Conservation (phyloP, 2,797 vertebrate genomes). For the Lepidocolaptes lacrymiger region DNA sequence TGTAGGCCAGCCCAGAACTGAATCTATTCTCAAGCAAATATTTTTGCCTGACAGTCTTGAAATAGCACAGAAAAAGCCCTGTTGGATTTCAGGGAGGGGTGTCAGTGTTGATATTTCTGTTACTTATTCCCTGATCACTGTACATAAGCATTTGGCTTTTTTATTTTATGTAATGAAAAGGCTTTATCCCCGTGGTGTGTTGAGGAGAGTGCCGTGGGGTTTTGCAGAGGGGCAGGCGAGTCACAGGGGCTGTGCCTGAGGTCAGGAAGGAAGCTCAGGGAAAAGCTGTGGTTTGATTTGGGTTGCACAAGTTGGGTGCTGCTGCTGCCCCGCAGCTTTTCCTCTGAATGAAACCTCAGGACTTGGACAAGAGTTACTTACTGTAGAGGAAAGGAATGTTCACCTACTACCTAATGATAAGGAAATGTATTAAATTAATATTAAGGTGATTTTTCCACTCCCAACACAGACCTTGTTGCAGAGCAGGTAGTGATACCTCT, state of each 20-base stretch:
- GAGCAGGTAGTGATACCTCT: neutral
- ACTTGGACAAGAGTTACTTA: neutral
- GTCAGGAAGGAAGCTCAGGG: neutral
- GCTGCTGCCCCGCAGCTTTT: neutral
- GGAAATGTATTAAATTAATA: neutral
- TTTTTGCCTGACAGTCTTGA: neutral
- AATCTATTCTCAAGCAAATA: neutral
- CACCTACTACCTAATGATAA: neutral
- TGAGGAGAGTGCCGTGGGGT: neutral
- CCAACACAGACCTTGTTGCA: neutral
- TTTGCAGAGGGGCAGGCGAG: neutral
- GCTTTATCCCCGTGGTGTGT: neutral
- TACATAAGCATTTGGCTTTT: neutral
- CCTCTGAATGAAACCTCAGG: neutral
- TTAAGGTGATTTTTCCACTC: neutral
- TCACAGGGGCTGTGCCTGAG: neutral
- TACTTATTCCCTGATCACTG: neutral
- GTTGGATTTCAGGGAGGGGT: neutral
- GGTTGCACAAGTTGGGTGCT: neutral
- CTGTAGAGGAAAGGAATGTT: neutral
- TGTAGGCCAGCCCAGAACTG: neutral
- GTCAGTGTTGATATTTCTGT: neutral
- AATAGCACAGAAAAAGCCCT: neutral
- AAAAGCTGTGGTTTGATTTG: neutral
- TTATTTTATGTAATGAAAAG: neutral